Conservation (phyloP, 2,113 vertebrate genomes). For the Clarias gariepinus region DNA sequence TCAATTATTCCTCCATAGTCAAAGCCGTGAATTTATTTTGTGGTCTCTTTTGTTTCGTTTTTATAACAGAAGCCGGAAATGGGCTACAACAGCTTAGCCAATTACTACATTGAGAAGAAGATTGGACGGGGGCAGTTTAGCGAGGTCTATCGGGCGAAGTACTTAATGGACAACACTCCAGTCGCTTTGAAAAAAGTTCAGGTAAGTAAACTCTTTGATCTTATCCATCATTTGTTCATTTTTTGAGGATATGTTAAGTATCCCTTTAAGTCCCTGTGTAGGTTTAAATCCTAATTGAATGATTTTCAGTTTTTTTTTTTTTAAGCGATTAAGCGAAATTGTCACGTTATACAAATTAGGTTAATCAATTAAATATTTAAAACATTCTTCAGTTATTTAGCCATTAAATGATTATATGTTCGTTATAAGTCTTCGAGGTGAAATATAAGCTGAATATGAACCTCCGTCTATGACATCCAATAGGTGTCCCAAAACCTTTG, state of each 20-base stretch:
- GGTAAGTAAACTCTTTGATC: slow-evolving; percentile 70
- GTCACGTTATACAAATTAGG: too few relatives aligned
- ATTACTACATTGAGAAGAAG: slow-evolving; percentile 97
- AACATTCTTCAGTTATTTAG: too few relatives aligned
- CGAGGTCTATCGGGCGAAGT: slow-evolving; percentile 93
- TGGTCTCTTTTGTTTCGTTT: slow-evolving; percentile 34
- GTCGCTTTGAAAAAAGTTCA: slow-evolving; percentile 98
- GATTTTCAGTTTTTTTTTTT: too few relatives aligned
- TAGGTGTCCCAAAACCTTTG: neutral
- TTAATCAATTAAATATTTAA: too few relatives aligned
- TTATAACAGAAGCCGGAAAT: slow-evolving; percentile 88
- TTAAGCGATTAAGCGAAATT: too few relatives aligned
- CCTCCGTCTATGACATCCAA: too few relatives aligned
- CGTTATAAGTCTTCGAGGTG: too few relatives aligned
- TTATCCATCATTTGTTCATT: neutral
- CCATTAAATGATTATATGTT: too few relatives aligned
- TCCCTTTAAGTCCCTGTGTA: too few relatives aligned
- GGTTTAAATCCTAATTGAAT: too few relatives aligned
- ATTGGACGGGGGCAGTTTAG: slow-evolving; percentile 97
- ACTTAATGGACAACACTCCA: slow-evolving; percentile 87
- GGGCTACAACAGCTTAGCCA: slow-evolving; percentile 91
- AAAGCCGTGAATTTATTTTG: neutral
- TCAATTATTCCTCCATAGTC: neutral
- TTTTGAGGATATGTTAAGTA: too few relatives aligned
- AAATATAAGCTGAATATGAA: too few relatives aligned